phyloP scores from a whole-genome alignment of 2,797 vertebrate species.

The Falco peregrinus region DNA sequence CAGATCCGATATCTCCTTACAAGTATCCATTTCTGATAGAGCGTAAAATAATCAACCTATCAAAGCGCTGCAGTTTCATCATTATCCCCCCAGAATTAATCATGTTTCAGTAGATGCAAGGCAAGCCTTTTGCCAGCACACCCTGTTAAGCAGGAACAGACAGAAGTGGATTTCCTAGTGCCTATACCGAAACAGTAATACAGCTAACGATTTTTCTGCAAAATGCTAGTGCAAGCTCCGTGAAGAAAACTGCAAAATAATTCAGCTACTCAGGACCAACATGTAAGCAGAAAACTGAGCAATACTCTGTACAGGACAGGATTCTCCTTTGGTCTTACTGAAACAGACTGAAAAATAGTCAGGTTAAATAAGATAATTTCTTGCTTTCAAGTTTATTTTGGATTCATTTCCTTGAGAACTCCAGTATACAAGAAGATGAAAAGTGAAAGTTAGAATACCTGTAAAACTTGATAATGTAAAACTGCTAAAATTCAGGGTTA shows the following conservation, averaged over 20 bases:
- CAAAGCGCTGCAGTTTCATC: not conserved
- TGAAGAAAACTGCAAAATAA: conserved; percentile 37
- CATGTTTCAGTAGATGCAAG: not conserved
- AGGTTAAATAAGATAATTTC: conserved; percentile 11
- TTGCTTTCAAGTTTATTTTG: not conserved
- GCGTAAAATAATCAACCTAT: not conserved
- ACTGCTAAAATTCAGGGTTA: not conserved
- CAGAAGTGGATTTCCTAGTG: not conserved
- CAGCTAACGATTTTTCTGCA: conserved; percentile 37
- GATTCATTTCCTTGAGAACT: not conserved
- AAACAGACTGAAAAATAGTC: not conserved
- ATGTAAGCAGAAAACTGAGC: conserved; percentile 47
- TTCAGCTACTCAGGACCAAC: conserved; percentile 44
- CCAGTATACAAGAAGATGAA: not conserved
- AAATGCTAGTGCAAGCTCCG: not conserved
- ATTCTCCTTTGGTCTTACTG: not conserved
- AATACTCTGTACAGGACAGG: not conserved
- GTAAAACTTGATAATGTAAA: not conserved
- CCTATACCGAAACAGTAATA: conserved; percentile 7
- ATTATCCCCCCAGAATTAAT: not conserved
- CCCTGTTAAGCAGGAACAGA: conserved; percentile 2
- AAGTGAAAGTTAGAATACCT: not conserved
- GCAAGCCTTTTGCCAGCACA: not conserved
- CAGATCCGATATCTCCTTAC: not conserved
- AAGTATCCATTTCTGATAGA: not conserved